phyloP scores from a whole-genome alignment of 1,140 invertebrate species.

The Aphelenchoides fujianensis region DNA sequence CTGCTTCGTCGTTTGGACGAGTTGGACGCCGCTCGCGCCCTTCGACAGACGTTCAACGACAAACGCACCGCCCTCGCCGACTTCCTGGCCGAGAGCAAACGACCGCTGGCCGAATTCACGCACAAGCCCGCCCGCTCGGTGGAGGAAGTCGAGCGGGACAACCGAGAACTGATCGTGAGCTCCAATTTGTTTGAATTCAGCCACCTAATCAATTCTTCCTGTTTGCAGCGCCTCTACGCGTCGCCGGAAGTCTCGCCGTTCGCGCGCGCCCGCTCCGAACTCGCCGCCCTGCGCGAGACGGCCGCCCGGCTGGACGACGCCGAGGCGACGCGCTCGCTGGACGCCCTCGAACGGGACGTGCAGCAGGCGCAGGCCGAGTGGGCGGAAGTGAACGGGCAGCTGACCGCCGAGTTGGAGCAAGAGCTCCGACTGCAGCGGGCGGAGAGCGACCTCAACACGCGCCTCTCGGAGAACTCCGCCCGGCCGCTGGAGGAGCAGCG shows the following conservation, averaged over 20 bases:
- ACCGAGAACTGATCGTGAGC: neutral
- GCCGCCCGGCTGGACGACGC: neutral
- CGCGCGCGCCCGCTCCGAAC: neutral
- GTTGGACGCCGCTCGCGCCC: neutral
- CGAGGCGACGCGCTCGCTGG: neutral
- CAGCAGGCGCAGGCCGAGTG: neutral
- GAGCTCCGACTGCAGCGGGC: neutral
- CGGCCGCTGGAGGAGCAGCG: neutral
- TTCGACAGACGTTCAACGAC: neutral
- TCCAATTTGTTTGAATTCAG: too few species aligned
- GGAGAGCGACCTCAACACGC: neutral
- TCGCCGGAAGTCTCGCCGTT: neutral
- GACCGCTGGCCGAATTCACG: neutral
- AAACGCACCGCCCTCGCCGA: neutral
- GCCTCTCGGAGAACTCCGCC: neutral
- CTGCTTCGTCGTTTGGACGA: conserved; percentile 8
- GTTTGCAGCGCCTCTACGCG: neutral
- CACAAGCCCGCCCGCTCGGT: neutral
- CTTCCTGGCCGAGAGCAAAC: neutral
- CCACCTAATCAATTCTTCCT: too few species aligned
- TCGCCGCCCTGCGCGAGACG: neutral
- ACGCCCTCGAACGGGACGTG: neutral
- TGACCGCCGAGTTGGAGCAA: neutral
- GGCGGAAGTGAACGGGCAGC: neutral
- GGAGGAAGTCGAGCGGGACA: neutral